These are phyloP conservation scores for Alectoris magna DNA, from an alignment of 2,797 vertebrate genomes.

Conservation along the genomic window DNA sequence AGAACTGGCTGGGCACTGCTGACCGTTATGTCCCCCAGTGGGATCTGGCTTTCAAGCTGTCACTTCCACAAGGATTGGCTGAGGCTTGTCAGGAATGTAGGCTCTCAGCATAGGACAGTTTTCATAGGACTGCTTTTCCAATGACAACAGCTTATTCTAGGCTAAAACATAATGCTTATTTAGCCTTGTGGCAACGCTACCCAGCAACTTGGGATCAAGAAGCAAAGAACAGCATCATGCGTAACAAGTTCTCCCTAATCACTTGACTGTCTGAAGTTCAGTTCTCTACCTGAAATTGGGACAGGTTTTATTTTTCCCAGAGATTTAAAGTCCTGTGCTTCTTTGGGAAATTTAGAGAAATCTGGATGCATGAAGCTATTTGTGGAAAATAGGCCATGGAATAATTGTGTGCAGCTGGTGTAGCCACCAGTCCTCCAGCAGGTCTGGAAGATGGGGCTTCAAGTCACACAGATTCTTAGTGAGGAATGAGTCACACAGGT, in stretches of 20 bases:
- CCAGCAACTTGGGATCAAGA: not conserved
- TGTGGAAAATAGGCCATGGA: not conserved
- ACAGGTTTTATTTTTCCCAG: not conserved
- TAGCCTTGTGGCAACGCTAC: not conserved
- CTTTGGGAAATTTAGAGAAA: not conserved
- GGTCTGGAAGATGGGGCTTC: not conserved
- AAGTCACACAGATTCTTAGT: not conserved
- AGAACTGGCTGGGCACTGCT: not conserved
- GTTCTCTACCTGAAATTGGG: not conserved
- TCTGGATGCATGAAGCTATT: not conserved
- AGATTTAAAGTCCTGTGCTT: not conserved
- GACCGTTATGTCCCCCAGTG: not conserved
- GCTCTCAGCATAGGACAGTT: not conserved
- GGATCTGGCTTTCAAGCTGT: not conserved
- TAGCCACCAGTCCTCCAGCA: not conserved
- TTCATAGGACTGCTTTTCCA: not conserved
- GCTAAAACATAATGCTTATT: not conserved
- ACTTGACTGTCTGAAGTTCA: not conserved
- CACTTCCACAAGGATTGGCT: not conserved
- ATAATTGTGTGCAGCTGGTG: not conserved
- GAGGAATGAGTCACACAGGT: not conserved
- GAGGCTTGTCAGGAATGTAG: not conserved
- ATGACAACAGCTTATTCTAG: not conserved
- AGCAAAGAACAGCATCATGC: not conserved
- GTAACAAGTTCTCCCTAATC: not conserved